Base-by-base conservation (phyloP, 2,888 invertebrate species). In the Diarsia dahlii region DNA sequence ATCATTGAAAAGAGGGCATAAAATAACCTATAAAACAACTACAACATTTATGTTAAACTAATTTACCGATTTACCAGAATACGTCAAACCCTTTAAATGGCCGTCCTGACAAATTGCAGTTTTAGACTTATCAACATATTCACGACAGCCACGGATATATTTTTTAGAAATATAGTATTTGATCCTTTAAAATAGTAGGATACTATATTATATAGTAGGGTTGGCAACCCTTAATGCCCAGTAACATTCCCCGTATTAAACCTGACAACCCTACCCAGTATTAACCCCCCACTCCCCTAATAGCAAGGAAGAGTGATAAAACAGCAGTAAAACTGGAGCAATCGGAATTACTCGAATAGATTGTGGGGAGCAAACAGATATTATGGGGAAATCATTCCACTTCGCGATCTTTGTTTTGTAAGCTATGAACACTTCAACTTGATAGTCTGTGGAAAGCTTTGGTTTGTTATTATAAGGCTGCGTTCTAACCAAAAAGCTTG, bases 281-380 rank as follows among this genome's bases (percentile, higher is more conserved):
- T 75, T 74, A 82, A 81, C 86, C 87, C 82, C 82, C 81, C 83
- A 80, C 80, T 87, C 85, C 75, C 87, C 86, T 91, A 91, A 91
- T 90, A 90, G 90, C 85, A 62, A 78, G 56, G 76, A 86, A 90
- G 71, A 89, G 88, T 89, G 88, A 91, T 93, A 92, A 93, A 93
- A 93, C 88, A 89, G 89, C 90, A 89, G 82, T 92, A 90, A 92
- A 91, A 89, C 67, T 54, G 75, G 75, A 73, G 81, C 80, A 82
- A 89, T 88, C 80, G 84, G 82, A 77, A 83, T 88, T 88, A 85
- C 84, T 80, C 48, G 82, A 71, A 84, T 84, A 84, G 84, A 86
- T 89, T 87, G 85, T 80, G 77, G 68, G 67, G 74, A 80, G 71
- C 78, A 82, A 87, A 88, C 82, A 83, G 82, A 80, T 81, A 84